Base-by-base conservation (phyloP, 2,113 vertebrate genomes). In the Prietella phreatophila region DNA sequence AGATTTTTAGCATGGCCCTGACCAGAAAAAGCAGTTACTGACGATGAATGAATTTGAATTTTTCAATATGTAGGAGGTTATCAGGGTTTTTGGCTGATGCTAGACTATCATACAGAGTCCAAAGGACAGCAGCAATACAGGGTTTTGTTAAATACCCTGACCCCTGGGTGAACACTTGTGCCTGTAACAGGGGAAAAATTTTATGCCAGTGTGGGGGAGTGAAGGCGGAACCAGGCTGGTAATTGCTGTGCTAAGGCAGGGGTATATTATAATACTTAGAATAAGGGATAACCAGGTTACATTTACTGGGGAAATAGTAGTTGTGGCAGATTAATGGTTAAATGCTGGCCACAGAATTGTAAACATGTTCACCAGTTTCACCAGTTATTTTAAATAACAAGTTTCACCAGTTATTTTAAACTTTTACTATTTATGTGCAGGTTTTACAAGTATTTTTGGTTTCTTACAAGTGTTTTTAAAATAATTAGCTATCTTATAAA, bases 131-230 rank as follows among this genome's bases (percentile, higher is more conserved):
- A 88, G 86, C 84, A 86, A 83, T 53, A 53, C 78, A 89, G 82
- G 80, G 86, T 75, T 88, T 86, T 86, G 85, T 82, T 89, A 88
- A 89, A 89, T 85, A 84, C 83, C 80, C 83, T 87, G 60, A 85
- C 89, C 82, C 85, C 88, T 84, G 87, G 85, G 87, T 90, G 87
- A 90, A 89, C 88, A 87, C 85, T 88, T 89, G 83, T 87, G 83
- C 79, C 33, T 61, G 79, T 79, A 90, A 89, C 71, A 87, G 79
- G 84, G 88, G 69, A n/a, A 84, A 80, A 61, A 87, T 89, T 85
- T 88, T 58, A 76, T 69, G n/a, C 58, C 71, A 80, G 86, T 79
- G 60, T 85, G 78, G 82, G 75, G 63, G 63, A 84, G 63, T 63
- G 30, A 55, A 85, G 58, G 61, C 33, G 63, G 82, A 88, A 85